These are phyloP conservation scores for Drosophila falleni DNA, from an alignment of 2,888 invertebrate genomes.

Conservation along the genomic window DNA sequence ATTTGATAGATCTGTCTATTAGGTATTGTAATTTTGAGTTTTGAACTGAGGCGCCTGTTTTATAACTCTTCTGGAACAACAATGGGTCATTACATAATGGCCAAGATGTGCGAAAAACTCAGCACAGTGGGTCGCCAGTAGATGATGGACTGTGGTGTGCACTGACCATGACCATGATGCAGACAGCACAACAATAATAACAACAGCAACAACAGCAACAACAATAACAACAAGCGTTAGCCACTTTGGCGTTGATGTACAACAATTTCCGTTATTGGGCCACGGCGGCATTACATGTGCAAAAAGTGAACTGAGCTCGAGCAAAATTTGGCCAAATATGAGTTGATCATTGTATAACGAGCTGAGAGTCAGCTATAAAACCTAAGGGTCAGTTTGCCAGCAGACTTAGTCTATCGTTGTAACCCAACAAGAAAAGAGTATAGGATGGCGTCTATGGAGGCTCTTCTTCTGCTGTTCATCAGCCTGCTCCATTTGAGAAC, in stretches of 20 bases:
- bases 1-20: constrained; percentile 50
- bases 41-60: constrained; percentile 51
- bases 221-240: constrained; percentile 18
- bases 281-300: constrained; percentile 65
- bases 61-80: constrained; percentile 69
- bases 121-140: constrained; percentile 53
- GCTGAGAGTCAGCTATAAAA: constrained; percentile 45
- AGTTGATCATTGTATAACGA: constrained; percentile 65
- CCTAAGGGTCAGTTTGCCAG: constrained; percentile 56
- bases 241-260: constrained; percentile 69
- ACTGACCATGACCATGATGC: constrained; percentile 83
- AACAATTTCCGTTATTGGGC: constrained; percentile 78
- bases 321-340: constrained; percentile 52
- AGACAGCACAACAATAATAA: constrained; percentile 21
- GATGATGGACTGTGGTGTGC: constrained; percentile 54
- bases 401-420: constrained; percentile 66
- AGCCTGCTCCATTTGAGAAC: constrained; percentile 26
- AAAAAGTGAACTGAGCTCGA: constrained; percentile 52
- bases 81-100: constrained; percentile 70
- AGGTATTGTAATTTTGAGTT: constrained; percentile 35
- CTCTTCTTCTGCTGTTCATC: constrained; percentile 38
- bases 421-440: not conserved
- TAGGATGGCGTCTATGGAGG: constrained; percentile 43
- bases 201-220: constrained; percentile 26
- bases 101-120: constrained; percentile 71